Conservation (phyloP, 2,113 vertebrate species). For the Elephas maximus region DNA sequence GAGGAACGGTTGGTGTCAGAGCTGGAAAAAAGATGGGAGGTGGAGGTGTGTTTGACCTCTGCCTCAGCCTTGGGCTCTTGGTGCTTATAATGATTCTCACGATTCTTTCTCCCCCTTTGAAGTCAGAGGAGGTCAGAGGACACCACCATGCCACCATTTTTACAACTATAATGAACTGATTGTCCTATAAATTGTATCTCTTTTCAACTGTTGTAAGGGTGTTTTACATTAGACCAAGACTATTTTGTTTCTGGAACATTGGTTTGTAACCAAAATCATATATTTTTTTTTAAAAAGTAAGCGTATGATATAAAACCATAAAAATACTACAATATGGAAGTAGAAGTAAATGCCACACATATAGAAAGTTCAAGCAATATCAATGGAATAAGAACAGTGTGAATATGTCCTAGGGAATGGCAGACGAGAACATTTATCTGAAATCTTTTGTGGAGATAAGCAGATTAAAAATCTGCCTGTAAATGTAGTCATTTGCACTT, state of each 20-base stretch:
- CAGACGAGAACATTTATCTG: background rate
- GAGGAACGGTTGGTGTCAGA: too few species aligned
- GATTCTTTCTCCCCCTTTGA: too few species aligned
- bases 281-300: conserved; percentile 1
- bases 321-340: background rate
- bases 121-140: too few species aligned
- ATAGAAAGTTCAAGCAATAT: background rate
- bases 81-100: too few species aligned
- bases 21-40: too few species aligned
- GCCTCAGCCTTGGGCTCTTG: too few species aligned
- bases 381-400: background rate
- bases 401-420: background rate
- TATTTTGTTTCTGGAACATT: conserved; percentile 37
- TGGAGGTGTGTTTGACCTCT: too few species aligned
- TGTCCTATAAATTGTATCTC: background rate
- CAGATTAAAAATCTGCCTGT: background rate
- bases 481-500: background rate
- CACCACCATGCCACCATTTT: too few species aligned
- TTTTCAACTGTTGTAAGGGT: background rate
- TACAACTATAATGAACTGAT: background rate
- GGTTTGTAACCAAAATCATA: conserved; percentile 26
- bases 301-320: background rate
- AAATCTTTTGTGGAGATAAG: background rate
- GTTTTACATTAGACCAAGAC: conserved; percentile 38
- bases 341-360: background rate